Evolutionary conservation across 2,888 invertebrate genomes (phyloP).

Genomic region (Aricia artaxerxes): DNA sequence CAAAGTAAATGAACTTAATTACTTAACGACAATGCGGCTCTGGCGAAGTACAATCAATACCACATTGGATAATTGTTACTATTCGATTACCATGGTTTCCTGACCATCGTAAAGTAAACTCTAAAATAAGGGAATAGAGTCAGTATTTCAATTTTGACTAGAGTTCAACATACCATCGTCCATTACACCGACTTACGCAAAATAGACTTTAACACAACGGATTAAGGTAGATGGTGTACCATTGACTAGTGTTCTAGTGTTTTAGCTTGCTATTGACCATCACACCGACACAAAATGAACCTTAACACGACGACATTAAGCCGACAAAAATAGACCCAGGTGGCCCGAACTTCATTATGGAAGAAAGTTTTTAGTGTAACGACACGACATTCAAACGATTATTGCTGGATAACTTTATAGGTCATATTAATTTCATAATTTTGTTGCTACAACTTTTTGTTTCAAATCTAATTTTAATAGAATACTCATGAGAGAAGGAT

Average conservation of each 20-base stretch:
- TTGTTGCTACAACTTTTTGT: neutral
- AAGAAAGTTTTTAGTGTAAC: neutral
- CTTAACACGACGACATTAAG: slow-evolving; percentile 10
- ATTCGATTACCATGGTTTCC: slow-evolving; percentile 34
- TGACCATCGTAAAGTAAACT: neutral
- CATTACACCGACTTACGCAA: neutral
- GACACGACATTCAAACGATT: neutral
- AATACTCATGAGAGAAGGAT: too few relatives aligned
- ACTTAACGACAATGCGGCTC: slow-evolving; percentile 31
- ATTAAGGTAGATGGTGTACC: neutral
- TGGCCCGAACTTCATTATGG: slow-evolving; percentile 10
- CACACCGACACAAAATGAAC: slow-evolving; percentile 9
- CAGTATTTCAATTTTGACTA: neutral
- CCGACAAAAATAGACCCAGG: slow-evolving; percentile 17
- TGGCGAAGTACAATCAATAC: slow-evolving; percentile 35
- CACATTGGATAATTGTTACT: slow-evolving; percentile 38
- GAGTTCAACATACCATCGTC: neutral
- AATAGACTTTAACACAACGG: neutral
- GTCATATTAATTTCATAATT: neutral
- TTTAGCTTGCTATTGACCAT: slow-evolving; percentile 34
- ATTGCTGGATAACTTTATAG: neutral
- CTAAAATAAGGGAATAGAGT: neutral
- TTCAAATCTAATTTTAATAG: too few relatives aligned
- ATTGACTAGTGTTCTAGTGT: slow-evolving; percentile 31
- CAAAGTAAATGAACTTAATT: slow-evolving; percentile 10